A percentile compares a stretch with the other conserved stretches of the same genome.
Evolutionary conservation across 2,113 vertebrate genomes (phyloP).

Genomic region (Dipodomys merriami): DNA sequence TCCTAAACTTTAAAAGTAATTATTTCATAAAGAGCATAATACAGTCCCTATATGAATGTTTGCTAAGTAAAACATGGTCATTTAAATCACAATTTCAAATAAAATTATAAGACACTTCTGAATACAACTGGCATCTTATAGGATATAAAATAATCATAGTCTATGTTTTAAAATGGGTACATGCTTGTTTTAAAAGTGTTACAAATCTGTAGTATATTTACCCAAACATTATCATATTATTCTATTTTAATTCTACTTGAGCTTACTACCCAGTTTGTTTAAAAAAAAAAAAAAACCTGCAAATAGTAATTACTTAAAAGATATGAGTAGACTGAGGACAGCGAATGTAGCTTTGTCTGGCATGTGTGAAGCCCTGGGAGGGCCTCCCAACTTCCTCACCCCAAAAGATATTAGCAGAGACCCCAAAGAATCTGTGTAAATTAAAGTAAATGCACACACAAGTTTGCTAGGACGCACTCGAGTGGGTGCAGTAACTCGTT

Average conservation of each 20-base stretch:
- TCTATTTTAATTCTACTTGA: slow-evolving; percentile 22
- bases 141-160: slow-evolving; percentile 21
- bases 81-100: slow-evolving; percentile 37
- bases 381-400: too few relatives aligned
- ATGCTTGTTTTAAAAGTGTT: slow-evolving; percentile 31
- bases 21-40: neutral
- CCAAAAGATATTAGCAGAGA: neutral
- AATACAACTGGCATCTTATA: neutral
- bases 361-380: too few relatives aligned
- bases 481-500: slow-evolving; percentile 74
- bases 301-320: neutral
- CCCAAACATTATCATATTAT: neutral
- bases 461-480: neutral
- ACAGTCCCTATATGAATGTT: neutral
- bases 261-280: neutral
- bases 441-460: slow-evolving; percentile 6
- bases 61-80: neutral
- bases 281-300: neutral
- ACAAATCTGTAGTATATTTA: slow-evolving; percentile 11
- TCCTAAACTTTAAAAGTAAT: slow-evolving; percentile 37
- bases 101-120: slow-evolving; percentile 46
- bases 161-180: slow-evolving; percentile 13
- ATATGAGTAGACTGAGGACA: neutral
- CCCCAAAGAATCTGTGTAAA: slow-evolving; percentile 35
- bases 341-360: neutral